Evolutionary conservation across 1,140 invertebrate species (phyloP).

Genomic region (Pentalonia nigronervosa): DNA sequence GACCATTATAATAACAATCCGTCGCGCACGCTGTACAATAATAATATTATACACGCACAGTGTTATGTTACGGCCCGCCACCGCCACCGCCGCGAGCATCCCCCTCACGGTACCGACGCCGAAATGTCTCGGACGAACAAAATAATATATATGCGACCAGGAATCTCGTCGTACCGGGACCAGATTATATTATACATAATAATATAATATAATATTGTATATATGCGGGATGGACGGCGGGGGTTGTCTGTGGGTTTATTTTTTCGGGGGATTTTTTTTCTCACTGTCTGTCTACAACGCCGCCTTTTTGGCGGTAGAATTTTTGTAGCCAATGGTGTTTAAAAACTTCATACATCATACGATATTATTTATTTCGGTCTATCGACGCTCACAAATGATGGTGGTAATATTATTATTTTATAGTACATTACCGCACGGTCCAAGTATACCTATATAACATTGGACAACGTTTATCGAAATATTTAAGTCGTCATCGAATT

Average conservation of each 20-base stretch:
- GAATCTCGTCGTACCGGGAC: background rate
- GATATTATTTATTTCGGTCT: background rate
- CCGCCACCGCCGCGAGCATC: background rate
- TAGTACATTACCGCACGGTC: background rate
- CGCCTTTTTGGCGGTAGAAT: background rate
- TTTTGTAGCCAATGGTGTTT: background rate
- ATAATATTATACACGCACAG: background rate
- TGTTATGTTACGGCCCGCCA: background rate
- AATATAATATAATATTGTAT: constrained; percentile 9
- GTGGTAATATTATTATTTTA: background rate
- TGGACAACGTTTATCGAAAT: background rate
- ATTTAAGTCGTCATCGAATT: background rate
- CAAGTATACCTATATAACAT: background rate
- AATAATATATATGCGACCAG: background rate
- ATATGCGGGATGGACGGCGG: background rate
- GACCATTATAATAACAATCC: constrained; percentile 25
- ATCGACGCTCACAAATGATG: background rate
- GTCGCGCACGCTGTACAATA: constrained; percentile 8
- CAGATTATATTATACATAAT: background rate
- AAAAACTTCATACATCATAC: background rate
- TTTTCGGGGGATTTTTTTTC: background rate
- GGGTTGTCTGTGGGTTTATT: background rate
- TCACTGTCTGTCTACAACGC: background rate
- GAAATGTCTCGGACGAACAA: constrained; percentile 17
- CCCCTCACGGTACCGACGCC: background rate